phyloP scores from a whole-genome alignment of 2,797 vertebrate genomes.

The Enteromius unitaeniatus region DNA sequence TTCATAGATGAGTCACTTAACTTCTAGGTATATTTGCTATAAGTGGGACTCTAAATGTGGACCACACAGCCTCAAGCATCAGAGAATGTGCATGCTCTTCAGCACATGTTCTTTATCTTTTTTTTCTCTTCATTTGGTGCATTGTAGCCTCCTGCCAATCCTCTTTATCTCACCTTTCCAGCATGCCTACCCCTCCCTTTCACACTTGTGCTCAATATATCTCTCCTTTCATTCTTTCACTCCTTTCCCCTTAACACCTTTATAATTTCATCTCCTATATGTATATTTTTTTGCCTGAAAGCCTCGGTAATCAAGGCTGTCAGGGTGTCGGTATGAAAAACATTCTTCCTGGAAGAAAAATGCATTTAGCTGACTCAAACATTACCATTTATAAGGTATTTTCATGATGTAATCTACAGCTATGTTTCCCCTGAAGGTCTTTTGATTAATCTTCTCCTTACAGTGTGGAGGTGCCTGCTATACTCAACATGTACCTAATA shows the following conservation, averaged over 20 bases:
- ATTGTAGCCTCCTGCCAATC: constrained; percentile 2
- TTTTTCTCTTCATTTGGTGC: background rate
- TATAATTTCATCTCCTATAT: constrained; percentile 4
- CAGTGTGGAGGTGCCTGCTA: constrained; percentile 40
- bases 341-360: background rate
- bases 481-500: constrained; percentile 32
- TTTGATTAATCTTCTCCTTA: constrained; percentile 44
- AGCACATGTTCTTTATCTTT: background rate
- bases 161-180: constrained; percentile 21
- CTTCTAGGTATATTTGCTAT: background rate
- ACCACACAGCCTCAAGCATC: background rate
- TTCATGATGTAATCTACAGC: constrained; percentile 18
- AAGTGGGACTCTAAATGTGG: background rate
- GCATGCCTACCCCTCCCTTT: constrained; percentile 22
- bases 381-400: constrained; percentile 56
- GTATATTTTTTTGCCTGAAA: background rate
- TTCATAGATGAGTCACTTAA: background rate
- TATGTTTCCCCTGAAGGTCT: constrained; percentile 63
- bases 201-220: constrained; percentile 25
- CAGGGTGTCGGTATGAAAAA: constrained; percentile 23
- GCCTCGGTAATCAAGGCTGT: background rate
- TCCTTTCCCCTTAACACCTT: constrained; percentile 2
- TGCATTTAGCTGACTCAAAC: constrained; percentile 19
- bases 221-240: constrained; percentile 2
- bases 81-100: background rate